Conservation (phyloP, 2,797 vertebrate species). For the Rhinoraja longicauda region DNA sequence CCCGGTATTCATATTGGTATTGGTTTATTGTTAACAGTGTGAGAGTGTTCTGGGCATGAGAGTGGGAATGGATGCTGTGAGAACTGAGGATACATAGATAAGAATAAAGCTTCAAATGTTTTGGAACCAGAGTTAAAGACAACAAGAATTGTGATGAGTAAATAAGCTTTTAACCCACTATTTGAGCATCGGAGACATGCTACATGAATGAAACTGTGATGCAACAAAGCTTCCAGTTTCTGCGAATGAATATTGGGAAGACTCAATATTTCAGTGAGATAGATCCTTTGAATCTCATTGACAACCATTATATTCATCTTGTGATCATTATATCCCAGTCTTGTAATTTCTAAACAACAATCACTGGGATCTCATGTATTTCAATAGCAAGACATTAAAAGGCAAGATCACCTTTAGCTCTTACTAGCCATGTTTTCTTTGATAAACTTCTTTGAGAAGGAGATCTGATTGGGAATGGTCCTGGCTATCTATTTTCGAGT, state of each 20-base stretch:
- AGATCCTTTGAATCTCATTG: conserved; percentile 19
- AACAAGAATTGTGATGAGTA: neutral
- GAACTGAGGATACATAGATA: neutral
- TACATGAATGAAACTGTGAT: neutral
- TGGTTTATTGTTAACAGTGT: too few species aligned
- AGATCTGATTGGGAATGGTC: neutral
- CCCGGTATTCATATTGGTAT: neutral
- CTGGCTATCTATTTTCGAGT: neutral
- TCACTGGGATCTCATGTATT: neutral
- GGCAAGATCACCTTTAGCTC: neutral
- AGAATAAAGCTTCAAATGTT: neutral
- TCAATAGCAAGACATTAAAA: conserved; percentile 18
- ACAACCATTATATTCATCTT: conserved; percentile 7
- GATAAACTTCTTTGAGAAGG: neutral
- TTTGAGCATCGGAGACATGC: conserved; percentile 5
- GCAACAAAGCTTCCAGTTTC: conserved; percentile 8
- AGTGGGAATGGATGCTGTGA: neutral
- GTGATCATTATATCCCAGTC: conserved; percentile 13
- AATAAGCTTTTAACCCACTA: neutral
- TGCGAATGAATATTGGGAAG: neutral
- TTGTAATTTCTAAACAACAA: conserved; percentile 1
- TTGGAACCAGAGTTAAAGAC: neutral
- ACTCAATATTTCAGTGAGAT: neutral
- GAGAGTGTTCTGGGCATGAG: too few species aligned
- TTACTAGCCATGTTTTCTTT: neutral